phyloP scores from a whole-genome alignment of 2,113 vertebrate genomes.

The Myanophis thanlyinensis region DNA sequence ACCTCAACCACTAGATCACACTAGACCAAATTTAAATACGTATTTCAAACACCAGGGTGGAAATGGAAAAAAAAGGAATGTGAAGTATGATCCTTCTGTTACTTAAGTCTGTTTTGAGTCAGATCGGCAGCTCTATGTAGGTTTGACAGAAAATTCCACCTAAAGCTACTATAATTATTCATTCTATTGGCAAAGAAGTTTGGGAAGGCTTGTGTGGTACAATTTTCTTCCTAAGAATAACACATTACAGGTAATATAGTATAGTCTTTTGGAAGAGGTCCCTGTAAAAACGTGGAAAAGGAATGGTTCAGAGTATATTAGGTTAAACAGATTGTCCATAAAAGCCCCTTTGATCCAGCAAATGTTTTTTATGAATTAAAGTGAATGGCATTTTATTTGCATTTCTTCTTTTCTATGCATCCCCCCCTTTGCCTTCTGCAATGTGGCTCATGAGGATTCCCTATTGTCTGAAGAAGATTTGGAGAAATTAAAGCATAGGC shows the following conservation, averaged over 20 bases:
- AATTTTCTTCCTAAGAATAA: neutral
- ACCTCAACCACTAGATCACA: neutral
- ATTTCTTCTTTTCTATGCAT: neutral
- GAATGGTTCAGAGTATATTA: neutral
- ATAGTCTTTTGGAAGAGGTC: neutral
- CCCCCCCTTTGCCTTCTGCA: neutral
- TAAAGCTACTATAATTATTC: neutral
- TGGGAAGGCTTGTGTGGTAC: neutral
- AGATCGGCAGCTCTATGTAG: neutral
- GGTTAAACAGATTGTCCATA: neutral
- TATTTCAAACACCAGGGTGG: neutral
- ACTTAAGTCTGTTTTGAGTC: neutral
- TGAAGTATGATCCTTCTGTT: neutral
- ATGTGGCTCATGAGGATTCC: neutral
- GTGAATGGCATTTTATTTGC: neutral
- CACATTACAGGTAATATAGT: neutral
- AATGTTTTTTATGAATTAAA: neutral
- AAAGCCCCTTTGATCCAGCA: neutral
- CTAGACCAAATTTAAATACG: neutral
- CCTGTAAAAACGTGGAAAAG: neutral
- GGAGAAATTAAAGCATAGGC: neutral
- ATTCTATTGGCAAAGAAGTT: neutral
- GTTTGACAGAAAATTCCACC: neutral
- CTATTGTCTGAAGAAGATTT: neutral
- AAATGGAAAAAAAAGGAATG: neutral